These are phyloP conservation scores for Sanderia malayensis DNA, from an alignment of 30 jellyfish, hydroid and myxozoan species.

Conservation along the genomic window DNA sequence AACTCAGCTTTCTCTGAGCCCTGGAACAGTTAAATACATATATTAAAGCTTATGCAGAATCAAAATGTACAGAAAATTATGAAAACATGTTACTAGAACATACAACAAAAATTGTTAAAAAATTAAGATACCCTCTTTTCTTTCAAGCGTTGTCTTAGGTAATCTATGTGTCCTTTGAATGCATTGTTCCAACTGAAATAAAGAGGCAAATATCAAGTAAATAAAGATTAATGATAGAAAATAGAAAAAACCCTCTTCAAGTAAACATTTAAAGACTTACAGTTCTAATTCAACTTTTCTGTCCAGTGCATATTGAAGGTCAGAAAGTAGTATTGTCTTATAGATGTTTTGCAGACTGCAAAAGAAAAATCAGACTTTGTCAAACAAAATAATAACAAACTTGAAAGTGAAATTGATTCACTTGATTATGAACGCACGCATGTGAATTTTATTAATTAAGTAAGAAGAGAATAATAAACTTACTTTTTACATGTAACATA, in stretches of 20 bases:
- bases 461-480: neutral
- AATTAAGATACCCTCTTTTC: slow-evolving; percentile 49
- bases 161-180: slow-evolving; percentile 88
- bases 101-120: neutral
- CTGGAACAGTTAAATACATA: slow-evolving; percentile 4
- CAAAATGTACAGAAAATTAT: neutral
- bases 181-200: slow-evolving; percentile 90
- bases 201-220: neutral
- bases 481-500: slow-evolving; percentile 67
- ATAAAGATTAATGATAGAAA: neutral
- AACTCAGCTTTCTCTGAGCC: slow-evolving; percentile 74
- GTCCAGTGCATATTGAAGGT: slow-evolving; percentile 76
- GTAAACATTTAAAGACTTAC: slow-evolving; percentile 38
- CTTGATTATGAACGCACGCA: neutral
- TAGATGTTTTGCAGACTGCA: slow-evolving; percentile 66
- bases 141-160: slow-evolving; percentile 62
- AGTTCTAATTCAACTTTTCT: slow-evolving; percentile 82
- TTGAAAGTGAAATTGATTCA: neutral
- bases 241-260: neutral
- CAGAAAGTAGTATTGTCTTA: slow-evolving; percentile 73
- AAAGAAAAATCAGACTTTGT: neutral
- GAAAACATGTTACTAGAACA: neutral
- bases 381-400: neutral
- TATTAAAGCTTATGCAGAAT: neutral
- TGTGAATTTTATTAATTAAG: neutral